phyloP scores from a whole-genome alignment of 1,140 invertebrate genomes.

The Platyscapa corneri region DNA sequence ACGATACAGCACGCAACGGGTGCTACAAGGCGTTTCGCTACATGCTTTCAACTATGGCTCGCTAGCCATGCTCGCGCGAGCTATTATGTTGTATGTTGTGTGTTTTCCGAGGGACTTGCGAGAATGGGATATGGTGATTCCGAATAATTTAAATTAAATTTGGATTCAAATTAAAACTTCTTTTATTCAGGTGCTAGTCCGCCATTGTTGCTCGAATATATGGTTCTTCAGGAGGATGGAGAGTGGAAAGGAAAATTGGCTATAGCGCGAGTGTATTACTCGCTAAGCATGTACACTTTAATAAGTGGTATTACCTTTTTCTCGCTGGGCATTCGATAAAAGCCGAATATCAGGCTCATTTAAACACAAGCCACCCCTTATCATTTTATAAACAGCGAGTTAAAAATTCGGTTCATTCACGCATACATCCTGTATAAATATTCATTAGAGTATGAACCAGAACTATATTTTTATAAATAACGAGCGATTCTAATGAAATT shows the following conservation, averaged over 20 bases:
- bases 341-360: background rate
- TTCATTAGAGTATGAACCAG: too few relatives aligned
- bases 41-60: background rate
- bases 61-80: background rate
- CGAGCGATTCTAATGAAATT: too few relatives aligned
- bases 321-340: background rate
- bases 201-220: background rate
- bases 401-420: too few relatives aligned
- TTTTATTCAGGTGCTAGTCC: background rate
- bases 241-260: too few relatives aligned
- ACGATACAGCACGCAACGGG: background rate
- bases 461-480: too few relatives aligned
- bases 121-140: conserved; percentile 4
- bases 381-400: too few relatives aligned
- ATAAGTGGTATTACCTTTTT: background rate
- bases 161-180: conserved; percentile 16
- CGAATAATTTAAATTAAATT: conserved; percentile 20
- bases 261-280: background rate
- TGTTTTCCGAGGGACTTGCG: background rate
- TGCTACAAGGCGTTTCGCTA: conserved; percentile 18
- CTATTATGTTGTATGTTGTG: background rate
- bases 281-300: background rate
- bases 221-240: background rate
- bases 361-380: too few relatives aligned
- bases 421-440: too few relatives aligned